Evolutionary conservation across 1,140 invertebrate species (phyloP), one percentile per base, ranked within the genome.

Genomic region (Drosophila tristis): DNA sequence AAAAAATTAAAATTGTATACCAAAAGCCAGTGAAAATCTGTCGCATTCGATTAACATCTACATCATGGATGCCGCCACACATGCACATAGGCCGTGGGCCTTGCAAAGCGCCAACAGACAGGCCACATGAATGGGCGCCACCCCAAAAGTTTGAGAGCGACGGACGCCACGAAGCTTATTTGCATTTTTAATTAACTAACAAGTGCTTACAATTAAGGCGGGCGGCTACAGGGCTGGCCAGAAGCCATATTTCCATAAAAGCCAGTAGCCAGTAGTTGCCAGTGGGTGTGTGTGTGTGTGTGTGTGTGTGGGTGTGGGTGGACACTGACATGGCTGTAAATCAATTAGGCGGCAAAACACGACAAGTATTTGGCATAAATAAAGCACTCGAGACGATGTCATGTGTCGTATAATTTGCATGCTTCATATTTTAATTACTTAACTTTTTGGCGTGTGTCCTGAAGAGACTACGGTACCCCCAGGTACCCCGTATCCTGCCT

Each of bases 181-280:
- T 78, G 71, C 65, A 78, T 78, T 61, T 80, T 80, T 77, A 80
- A 80, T 77, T 80, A 80, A 80, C 74, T 77, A 80, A 80, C 77
- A 80, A 80, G 74, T 77, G 74, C 73, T 61, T 57, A 70, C 77
- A 80, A 80, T 80, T 80, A 80, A 48, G 68, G 42, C 4, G n/a
- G 68, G 3, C 29, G 26, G 31, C 51, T 39, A 29, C 5, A 54
- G 61, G 64, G 55, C 61, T 61, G 53, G 45, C 53, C 29, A 47
- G 16, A 7, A 20, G 31, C 35, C 13, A 39, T 39, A 72, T 76
- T 67, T 58, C 51, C 70, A 77, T 67, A 77, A 59, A 72, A 72
- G 60, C 51, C 60, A 29, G 23, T 25, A 25, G 26, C 26, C 29
- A 31, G 31, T 35, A 35, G 31, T 9, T 9, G 31, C 31, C 31